A percentile compares a stretch with the other conserved stretches of the same genome.
phyloP scores from a whole-genome alignment of 2,113 vertebrate species.

The Sapayoa aenigma region DNA sequence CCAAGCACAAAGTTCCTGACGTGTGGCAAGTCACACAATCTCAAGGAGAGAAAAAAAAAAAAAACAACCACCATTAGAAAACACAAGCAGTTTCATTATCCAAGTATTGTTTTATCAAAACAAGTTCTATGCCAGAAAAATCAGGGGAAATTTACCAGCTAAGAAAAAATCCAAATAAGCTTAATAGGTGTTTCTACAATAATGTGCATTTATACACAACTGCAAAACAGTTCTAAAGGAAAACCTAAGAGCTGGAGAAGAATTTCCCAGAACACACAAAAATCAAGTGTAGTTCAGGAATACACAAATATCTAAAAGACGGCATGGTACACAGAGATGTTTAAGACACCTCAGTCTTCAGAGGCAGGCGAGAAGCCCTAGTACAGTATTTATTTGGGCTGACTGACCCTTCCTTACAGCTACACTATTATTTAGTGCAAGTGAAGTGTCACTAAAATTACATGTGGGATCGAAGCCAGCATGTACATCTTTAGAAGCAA shows the following conservation, averaged over 20 bases:
- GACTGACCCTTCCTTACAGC: background rate
- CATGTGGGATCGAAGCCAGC: background rate
- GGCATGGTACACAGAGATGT: background rate
- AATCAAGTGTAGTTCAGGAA: background rate
- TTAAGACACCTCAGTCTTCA: background rate
- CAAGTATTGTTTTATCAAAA: background rate
- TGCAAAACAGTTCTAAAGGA: background rate
- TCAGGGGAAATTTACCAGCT: background rate
- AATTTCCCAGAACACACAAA: background rate
- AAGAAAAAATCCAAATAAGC: background rate
- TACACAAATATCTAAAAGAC: background rate
- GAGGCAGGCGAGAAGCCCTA: background rate
- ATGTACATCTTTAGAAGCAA: background rate
- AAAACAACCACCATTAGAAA: background rate
- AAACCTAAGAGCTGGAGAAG: background rate
- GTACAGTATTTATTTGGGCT: background rate
- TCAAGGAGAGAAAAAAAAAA: background rate
- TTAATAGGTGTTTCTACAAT: background rate
- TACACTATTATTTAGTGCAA: background rate
- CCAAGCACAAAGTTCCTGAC: background rate
- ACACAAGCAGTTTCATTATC: background rate
- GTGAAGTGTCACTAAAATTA: background rate
- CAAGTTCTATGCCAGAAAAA: background rate
- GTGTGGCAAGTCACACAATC: background rate
- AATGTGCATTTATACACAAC: background rate